Percentiles rank a stretch among this genome's conserved stretches.
phyloP scores from a whole-genome alignment of 2,113 vertebrate species.

The Thryonomys swinderianus region DNA sequence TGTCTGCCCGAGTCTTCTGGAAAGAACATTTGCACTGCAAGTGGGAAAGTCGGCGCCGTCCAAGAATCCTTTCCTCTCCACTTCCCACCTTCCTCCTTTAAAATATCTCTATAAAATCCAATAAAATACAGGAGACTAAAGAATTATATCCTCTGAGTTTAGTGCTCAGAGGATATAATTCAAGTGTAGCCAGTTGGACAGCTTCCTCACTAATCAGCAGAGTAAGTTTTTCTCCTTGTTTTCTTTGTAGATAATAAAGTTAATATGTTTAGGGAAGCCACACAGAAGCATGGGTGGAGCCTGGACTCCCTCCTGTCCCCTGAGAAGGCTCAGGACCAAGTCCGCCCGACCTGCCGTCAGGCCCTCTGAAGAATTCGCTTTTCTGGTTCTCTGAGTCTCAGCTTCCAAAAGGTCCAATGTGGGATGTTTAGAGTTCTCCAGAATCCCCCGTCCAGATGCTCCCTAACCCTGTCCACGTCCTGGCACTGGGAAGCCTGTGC shows the following conservation, averaged over 20 bases:
- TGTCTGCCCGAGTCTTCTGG: not conserved
- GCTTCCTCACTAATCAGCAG: constrained; percentile 59
- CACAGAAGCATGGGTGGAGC: not conserved
- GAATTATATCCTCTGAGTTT: constrained; percentile 53
- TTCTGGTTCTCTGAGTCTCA: not conserved
- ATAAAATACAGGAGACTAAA: constrained; percentile 62
- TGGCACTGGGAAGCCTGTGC: not conserved
- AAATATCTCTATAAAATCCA: constrained; percentile 44
- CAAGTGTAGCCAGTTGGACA: constrained; percentile 64
- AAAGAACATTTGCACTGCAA: not conserved
- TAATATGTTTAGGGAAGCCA: not conserved
- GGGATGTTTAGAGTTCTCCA: no score
- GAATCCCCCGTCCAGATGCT: not conserved
- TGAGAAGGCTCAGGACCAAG: not conserved
- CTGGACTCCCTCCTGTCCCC: not conserved
- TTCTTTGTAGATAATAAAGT: constrained; percentile 41
- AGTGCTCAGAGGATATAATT: constrained; percentile 50
- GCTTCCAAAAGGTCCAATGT: not conserved
- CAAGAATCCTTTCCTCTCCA: not conserved
- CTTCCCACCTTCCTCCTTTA: not conserved
- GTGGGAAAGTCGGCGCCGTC: not conserved
- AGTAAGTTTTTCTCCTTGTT: constrained; percentile 30
- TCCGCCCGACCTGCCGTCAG: no score
- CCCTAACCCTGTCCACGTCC: not conserved
- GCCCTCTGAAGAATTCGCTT: not conserved